These are phyloP conservation scores for Melanotus villosus DNA, from an alignment of 2,888 invertebrate species.

Conservation along the genomic window DNA sequence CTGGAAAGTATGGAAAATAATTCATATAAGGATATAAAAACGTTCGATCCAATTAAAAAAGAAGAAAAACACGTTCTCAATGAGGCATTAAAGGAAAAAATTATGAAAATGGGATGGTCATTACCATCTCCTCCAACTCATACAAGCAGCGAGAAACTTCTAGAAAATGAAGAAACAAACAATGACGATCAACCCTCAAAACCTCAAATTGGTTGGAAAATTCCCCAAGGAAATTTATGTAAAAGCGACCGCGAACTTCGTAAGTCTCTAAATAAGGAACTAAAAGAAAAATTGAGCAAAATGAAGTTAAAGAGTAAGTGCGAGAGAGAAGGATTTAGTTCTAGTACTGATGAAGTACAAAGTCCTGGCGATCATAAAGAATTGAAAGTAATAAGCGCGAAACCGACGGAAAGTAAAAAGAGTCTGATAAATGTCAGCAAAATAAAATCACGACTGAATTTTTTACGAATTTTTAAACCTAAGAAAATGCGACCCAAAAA, in stretches of 20 bases:
- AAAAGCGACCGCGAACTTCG: neutral
- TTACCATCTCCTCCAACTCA: slow-evolving; percentile 6
- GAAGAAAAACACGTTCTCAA: neutral
- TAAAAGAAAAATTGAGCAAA: slow-evolving; percentile 28
- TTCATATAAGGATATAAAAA: neutral
- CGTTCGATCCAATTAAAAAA: slow-evolving; percentile 15
- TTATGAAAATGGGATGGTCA: slow-evolving; percentile 38
- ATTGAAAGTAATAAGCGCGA: no score
- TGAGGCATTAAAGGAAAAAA: slow-evolving; percentile 14
- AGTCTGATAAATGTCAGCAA: slow-evolving; percentile 31
- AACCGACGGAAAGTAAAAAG: slow-evolving; percentile 17
- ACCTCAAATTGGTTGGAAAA: neutral
- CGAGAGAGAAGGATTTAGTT: neutral
- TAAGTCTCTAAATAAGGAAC: slow-evolving; percentile 10
- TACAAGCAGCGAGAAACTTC: neutral
- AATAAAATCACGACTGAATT: slow-evolving; percentile 38
- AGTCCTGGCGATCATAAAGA: neutral
- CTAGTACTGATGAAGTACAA: neutral
- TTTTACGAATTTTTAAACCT: slow-evolving; percentile 30
- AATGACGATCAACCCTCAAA: neutral
- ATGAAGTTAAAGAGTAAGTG: neutral
- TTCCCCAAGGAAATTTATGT: neutral
- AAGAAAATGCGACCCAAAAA: slow-evolving; percentile 23
- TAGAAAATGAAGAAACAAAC: neutral
- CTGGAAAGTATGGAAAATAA: neutral